Base-by-base conservation (phyloP, 2,113 vertebrate genomes). In the Sigmodon hispidus region DNA sequence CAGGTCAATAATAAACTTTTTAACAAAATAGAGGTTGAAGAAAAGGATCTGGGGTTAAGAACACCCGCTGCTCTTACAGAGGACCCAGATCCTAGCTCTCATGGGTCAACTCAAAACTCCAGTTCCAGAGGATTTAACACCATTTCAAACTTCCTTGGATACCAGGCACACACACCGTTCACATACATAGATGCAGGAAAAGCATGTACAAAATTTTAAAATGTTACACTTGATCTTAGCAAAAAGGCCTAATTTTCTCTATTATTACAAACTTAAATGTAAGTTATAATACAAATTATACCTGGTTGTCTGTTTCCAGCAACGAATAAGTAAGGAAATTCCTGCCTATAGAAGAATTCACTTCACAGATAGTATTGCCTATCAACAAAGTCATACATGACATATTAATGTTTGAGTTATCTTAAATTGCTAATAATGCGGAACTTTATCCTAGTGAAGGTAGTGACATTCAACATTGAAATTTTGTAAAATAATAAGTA, bases 1-100 rank as follows among this genome's bases (percentile, higher is more conserved):
- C 69, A 77, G 36, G 12, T 90, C 40, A 88, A 67, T 55, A 86
- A 67, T 88, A 85, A 93, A 81, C 16, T 89, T 86, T 69, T 83
- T 80, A 80, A n/a, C 36, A 3, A 81, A 81, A 57, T n/a, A 40
- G 22, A 21, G 77, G 11, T 21, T 81, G 77, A 36, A 57, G 21
- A 80, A 80, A 80, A n/a, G 22, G 21, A 57, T 57, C 55, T 57
- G 4, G 40, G 36, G 52, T 24, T 57, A 80, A 80, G 52, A n/a
- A n/a, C 50, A 80, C 34, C 36, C 22, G 50, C 34, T 57, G 50
- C 48, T 80, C 34, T 55, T 80, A n/a, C 11, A 17, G 31, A 36
- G 17, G 34, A 36, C 31, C 76, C 29, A 52, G 31, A 52, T 79
- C 31, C 17, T 31, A 79, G 48, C 31, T 36, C 19, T 36, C 48